A percentile compares a stretch with the other conserved stretches of the same genome.
phyloP scores from a whole-genome alignment of 2,797 vertebrate species.

The Rachycentron canadum region DNA sequence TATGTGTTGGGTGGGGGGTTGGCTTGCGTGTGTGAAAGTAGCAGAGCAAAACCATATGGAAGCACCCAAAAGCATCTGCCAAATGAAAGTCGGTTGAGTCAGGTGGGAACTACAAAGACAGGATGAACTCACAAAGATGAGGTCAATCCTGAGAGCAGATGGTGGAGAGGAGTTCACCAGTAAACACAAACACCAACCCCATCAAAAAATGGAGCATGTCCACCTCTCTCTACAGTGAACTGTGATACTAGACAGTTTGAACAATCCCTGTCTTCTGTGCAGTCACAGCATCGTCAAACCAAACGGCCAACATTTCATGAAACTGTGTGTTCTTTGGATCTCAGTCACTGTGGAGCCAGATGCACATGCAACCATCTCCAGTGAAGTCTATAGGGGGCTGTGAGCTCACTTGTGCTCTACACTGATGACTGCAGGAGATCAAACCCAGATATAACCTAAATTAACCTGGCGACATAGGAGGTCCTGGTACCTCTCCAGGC shows the following conservation, averaged over 20 bases:
- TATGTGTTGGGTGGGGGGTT: background rate
- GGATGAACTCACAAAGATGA: constrained; percentile 56
- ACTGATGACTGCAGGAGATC: too few relatives aligned
- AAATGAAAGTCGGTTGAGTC: constrained; percentile 29
- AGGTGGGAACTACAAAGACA: constrained; percentile 46
- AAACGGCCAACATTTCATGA: too few relatives aligned
- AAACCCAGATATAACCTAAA: too few relatives aligned
- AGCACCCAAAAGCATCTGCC: constrained; percentile 36
- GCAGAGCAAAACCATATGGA: constrained; percentile 37
- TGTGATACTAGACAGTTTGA: background rate
- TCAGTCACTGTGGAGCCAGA: too few relatives aligned
- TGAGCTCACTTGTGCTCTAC: too few relatives aligned
- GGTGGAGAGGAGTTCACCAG: constrained; percentile 30
- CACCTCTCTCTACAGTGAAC: background rate
- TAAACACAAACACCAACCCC: constrained; percentile 17
- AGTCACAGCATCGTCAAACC: too few relatives aligned
- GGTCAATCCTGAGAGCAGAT: constrained; percentile 40
- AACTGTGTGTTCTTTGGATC: too few relatives aligned
- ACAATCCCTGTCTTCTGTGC: too few relatives aligned
- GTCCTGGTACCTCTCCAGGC: too few relatives aligned
- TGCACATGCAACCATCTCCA: too few relatives aligned
- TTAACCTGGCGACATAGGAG: too few relatives aligned
- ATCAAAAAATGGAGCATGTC: constrained; percentile 4
- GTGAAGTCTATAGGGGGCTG: too few relatives aligned
- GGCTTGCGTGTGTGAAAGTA: constrained; percentile 10